phyloP scores from a whole-genome alignment of 2,888 invertebrate genomes.

The Ametastegia equiseti region DNA sequence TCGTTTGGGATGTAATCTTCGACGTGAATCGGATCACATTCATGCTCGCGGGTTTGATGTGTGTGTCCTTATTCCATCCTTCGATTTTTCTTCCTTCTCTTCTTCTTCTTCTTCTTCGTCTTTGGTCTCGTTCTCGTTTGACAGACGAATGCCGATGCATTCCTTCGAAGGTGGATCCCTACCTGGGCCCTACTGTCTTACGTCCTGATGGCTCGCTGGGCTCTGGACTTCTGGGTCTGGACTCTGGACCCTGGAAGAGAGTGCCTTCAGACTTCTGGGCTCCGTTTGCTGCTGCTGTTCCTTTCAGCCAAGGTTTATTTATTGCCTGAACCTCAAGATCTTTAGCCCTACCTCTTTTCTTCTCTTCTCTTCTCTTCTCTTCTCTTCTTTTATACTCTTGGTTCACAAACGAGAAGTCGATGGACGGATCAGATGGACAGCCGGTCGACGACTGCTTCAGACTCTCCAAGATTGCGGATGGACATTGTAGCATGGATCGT shows the following conservation, averaged over 20 bases:
- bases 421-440: constrained; percentile 48
- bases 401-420: constrained; percentile 54
- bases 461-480: constrained; percentile 19
- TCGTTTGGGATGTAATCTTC: constrained; percentile 57
- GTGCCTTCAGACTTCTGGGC: background rate
- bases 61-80: background rate
- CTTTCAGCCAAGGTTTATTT: constrained; percentile 61
- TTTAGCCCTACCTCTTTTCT: constrained; percentile 46
- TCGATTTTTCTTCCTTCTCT: background rate
- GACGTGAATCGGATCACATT: constrained; percentile 27
- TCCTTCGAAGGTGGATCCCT: constrained; percentile 12
- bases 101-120: background rate
- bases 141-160: constrained; percentile 43
- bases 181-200: constrained; percentile 13
- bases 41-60: background rate
- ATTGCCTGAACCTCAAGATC: constrained; percentile 62
- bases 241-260: background rate
- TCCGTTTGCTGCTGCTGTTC: constrained; percentile 66
- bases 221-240: too few relatives aligned
- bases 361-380: constrained; percentile 30
- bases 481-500: background rate
- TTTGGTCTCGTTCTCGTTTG: constrained; percentile 15
- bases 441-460: constrained; percentile 18
- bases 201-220: background rate
- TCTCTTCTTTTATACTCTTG: constrained; percentile 43